These are phyloP conservation scores for Myrmecobius fasciatus DNA, from an alignment of 2,113 vertebrate species.

Conservation along the genomic window DNA sequence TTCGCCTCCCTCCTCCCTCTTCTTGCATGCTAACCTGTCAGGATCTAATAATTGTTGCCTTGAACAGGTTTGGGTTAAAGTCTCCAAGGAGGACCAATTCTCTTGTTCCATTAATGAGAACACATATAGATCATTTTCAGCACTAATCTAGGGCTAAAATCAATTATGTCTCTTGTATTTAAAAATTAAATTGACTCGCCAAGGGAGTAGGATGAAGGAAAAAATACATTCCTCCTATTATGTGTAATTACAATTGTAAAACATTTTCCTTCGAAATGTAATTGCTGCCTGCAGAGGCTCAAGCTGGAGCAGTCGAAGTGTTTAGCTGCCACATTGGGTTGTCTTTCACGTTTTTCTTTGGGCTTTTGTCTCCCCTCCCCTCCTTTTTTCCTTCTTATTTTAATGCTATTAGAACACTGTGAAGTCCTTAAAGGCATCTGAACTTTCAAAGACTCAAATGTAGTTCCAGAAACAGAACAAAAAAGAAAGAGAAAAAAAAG, in stretches of 20 bases:
- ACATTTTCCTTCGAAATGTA: constrained; percentile 88
- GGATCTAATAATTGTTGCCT: constrained; percentile 85
- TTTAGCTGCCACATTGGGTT: constrained; percentile 81
- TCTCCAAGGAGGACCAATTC: constrained; percentile 86
- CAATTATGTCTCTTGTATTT: constrained; percentile 90
- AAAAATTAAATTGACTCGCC: constrained; percentile 90
- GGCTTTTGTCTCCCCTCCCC: constrained; percentile 59
- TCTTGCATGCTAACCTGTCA: constrained; percentile 84
- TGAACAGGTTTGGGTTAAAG: constrained; percentile 83
- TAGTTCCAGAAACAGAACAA: constrained; percentile 52
- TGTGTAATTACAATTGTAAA: constrained; percentile 90
- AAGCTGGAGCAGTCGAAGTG: constrained; percentile 79
- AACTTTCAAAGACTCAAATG: constrained; percentile 69
- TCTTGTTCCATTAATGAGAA: constrained; percentile 88
- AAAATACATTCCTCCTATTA: constrained; percentile 88
- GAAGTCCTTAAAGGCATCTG: constrained; percentile 67
- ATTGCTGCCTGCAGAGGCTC: constrained; percentile 87
- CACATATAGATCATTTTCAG: constrained; percentile 89
- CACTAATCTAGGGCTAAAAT: constrained; percentile 89
- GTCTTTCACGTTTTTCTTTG: constrained; percentile 79
- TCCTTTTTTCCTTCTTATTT: constrained; percentile 57
- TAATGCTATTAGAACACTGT: constrained; percentile 68
- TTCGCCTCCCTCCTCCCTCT: constrained; percentile 74
- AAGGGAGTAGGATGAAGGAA: constrained; percentile 88
- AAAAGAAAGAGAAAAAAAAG: background rate